phyloP scores from a whole-genome alignment of 2,888 invertebrate genomes.

The Incurvaria masculella region DNA sequence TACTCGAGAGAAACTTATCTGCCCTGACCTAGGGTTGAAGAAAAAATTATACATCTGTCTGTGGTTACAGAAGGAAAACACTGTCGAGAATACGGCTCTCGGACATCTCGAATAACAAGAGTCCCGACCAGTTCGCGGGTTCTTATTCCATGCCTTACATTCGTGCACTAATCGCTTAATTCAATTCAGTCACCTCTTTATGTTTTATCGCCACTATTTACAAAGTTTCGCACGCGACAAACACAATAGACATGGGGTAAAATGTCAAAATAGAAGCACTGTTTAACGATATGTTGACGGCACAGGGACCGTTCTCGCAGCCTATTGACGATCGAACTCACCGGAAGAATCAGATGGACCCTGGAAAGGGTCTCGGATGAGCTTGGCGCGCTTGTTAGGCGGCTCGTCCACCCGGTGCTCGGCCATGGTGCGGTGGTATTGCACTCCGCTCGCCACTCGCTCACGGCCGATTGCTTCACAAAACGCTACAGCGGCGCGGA shows the following conservation, averaged over 20 bases:
- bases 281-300: no score
- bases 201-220: not conserved
- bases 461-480: conserved; percentile 58
- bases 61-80: no score
- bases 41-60: no score
- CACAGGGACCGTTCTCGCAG: no score
- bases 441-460: conserved; percentile 63
- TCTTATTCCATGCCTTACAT: no score
- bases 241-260: not conserved
- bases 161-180: no score
- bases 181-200: not conserved
- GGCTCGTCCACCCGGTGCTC: conserved; percentile 94
- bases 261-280: not conserved
- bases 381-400: conserved; percentile 94
- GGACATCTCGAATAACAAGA: no score
- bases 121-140: no score
- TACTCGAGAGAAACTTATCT: no score
- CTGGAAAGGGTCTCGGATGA: conserved; percentile 80
- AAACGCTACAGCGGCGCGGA: conserved; percentile 30
- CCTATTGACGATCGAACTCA: conserved; percentile 48
- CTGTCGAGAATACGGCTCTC: no score
- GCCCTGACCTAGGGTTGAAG: no score
- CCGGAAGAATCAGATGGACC: conserved; percentile 78
- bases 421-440: conserved; percentile 81
- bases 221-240: not conserved